A percentile compares a stretch with the other conserved stretches of the same genome.
Conservation (phyloP, 2,113 vertebrate species). For the Anarrhichthys ocellatus region DNA sequence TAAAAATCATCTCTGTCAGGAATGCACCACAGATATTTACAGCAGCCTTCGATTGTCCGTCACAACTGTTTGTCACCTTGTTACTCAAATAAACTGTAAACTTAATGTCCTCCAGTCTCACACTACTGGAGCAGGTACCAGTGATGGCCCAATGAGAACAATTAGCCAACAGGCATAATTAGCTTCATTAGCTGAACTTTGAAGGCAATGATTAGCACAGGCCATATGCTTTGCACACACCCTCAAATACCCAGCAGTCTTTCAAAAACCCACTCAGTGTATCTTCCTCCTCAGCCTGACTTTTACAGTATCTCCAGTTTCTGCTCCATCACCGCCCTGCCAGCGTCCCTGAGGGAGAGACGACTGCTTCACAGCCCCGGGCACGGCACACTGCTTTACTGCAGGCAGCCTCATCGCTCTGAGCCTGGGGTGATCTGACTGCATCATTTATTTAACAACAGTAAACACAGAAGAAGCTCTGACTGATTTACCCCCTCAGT, state of each 20-base stretch:
- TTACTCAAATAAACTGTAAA: neutral
- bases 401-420: slow-evolving; percentile 45
- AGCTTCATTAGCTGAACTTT: slow-evolving; percentile 29
- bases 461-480: slow-evolving; percentile 52
- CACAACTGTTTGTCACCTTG: neutral
- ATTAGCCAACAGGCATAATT: slow-evolving; percentile 33
- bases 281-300: slow-evolving; percentile 17
- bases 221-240: slow-evolving; percentile 14
- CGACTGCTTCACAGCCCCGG: slow-evolving; percentile 33
- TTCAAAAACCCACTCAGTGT: neutral
- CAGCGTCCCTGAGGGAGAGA: slow-evolving; percentile 43
- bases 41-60: neutral
- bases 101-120: neutral
- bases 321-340: slow-evolving; percentile 41
- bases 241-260: neutral
- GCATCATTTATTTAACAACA: slow-evolving; percentile 70
- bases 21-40: neutral
- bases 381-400: slow-evolving; percentile 39
- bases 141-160: slow-evolving; percentile 5
- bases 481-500: slow-evolving; percentile 48
- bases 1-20: neutral
- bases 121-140: neutral
- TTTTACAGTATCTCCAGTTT: slow-evolving; percentile 42
- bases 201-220: slow-evolving; percentile 27
- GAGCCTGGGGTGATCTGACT: slow-evolving; percentile 34